Base-by-base conservation (phyloP, 1,140 invertebrate genomes). In the Xylocopa sonorina region DNA sequence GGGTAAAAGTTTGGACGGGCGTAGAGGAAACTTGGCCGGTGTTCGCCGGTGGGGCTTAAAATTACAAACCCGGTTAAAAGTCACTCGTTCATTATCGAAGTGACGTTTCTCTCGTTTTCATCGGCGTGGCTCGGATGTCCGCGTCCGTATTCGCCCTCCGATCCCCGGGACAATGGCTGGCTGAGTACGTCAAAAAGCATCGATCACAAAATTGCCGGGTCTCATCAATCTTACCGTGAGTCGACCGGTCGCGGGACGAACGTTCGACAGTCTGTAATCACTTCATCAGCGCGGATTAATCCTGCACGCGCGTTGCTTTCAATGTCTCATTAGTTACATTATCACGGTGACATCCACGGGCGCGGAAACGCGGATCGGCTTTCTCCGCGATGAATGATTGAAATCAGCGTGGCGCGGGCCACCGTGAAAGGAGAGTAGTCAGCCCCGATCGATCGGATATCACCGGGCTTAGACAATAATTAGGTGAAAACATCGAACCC, bases 311-410 rank as follows among this genome's bases (percentile, higher is more conserved):
- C 74, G 74, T 41, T 68, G 74, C 74, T 77, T 58, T 69, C 66
- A 69, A 46, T 77, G 74, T 77, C 74, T 69, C 74, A 69, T 77
- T 69, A 77, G 66, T 69, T 77, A 77, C 66, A 77, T 77, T 77
- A 77, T 38, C 41, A 46, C 64, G 53, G 53, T 57, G 63, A 68
- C 74, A 76, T 76, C 27, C 63, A 29, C 41, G 74, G n/a, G n/a
- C 3, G 55, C 32, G 18, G 29, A 27, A 62, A 62, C 57, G 50
- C 57, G 53, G 0, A 3, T 6, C 41, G 9, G 60, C 60, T 77
- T 69, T 69, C 74, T 77, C 64, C 29, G 12, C 32, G 64, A 69
- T 77, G 74, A 77, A 77, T 77, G 67, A 77, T 77, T 58, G 74
- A 77, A 77, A 77, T 69, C 74, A 77, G 53, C 38, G 67, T 24